These are phyloP conservation scores for Zaprionus nigranus DNA, from an alignment of 1,140 invertebrate species.

Conservation along the genomic window DNA sequence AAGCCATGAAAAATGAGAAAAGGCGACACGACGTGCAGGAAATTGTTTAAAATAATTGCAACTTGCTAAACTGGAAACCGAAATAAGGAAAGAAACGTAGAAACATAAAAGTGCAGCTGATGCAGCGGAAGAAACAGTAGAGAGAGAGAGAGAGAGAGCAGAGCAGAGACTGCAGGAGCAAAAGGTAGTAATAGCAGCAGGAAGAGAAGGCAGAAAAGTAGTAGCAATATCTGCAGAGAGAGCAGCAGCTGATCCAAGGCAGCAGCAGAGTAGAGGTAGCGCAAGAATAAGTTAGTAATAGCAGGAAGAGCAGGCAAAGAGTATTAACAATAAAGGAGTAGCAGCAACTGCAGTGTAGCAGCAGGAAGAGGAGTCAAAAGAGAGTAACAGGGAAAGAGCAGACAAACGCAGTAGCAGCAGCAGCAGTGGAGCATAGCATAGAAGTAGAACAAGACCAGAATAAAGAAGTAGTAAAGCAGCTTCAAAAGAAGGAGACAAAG, in stretches of 20 bases:
- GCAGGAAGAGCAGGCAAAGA: no score
- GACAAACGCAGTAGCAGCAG: no score
- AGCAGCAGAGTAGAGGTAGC: no score
- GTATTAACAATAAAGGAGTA: no score
- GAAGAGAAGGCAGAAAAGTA: neutral
- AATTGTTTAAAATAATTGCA: constrained; percentile 78
- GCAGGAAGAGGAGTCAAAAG: no score
- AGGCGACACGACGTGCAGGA: constrained; percentile 55
- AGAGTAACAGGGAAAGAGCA: neutral
- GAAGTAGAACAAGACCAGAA: neutral
- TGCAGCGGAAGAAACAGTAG: constrained; percentile 33
- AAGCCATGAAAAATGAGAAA: constrained; percentile 53
- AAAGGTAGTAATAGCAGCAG: no score
- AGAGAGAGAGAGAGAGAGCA: neutral
- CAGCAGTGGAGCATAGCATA: neutral
- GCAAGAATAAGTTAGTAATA: no score
- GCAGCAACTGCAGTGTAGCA: no score
- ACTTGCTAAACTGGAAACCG: constrained; percentile 30
- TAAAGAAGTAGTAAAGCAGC: no score
- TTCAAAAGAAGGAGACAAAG: neutral
- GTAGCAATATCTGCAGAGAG: neutral
- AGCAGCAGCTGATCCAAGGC: neutral
- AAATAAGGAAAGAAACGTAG: constrained; percentile 7
- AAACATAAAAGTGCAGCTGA: constrained; percentile 52
- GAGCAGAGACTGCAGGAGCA: neutral